phyloP scores from a whole-genome alignment of 2,113 vertebrate species.

The Dissostichus mawsoni region DNA sequence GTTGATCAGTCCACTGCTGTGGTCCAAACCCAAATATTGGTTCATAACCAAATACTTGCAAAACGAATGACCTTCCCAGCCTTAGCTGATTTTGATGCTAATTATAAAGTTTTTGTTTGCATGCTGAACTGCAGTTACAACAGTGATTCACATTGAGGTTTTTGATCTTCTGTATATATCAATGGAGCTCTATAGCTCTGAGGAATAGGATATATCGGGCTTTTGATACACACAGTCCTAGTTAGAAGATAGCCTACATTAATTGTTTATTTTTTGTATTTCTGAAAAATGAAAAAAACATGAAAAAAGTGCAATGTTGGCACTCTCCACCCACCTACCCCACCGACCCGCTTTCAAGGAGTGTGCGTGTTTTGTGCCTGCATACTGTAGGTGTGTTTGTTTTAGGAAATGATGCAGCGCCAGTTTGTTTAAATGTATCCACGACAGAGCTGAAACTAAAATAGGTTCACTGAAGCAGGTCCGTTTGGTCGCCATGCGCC shows the following conservation, averaged over 20 bases:
- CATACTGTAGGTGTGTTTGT: too few relatives aligned
- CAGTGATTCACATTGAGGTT: background rate
- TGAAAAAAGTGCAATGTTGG: constrained; percentile 48
- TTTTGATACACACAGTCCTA: background rate
- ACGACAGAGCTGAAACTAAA: constrained; percentile 55
- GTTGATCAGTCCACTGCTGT: background rate
- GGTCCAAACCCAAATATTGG: background rate
- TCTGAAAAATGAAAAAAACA: too few relatives aligned
- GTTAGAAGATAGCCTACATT: background rate
- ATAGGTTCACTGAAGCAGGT: constrained; percentile 44
- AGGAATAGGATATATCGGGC: background rate
- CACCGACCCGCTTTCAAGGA: constrained; percentile 56
- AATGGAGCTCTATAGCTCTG: background rate
- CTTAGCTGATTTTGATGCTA: background rate
- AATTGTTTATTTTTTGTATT: background rate
- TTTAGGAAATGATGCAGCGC: constrained; percentile 64
- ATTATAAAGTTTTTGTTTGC: background rate
- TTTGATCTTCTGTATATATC: background rate
- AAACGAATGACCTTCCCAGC: background rate
- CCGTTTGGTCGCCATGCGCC: constrained; percentile 29
- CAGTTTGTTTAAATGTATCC: constrained; percentile 66
- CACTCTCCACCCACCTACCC: constrained; percentile 46
- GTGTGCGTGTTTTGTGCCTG: constrained; percentile 38
- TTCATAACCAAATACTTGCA: background rate
- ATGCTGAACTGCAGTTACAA: background rate